These are phyloP conservation scores for Mergus octosetaceus DNA, from an alignment of 2,797 vertebrate genomes.

Conservation along the genomic window DNA sequence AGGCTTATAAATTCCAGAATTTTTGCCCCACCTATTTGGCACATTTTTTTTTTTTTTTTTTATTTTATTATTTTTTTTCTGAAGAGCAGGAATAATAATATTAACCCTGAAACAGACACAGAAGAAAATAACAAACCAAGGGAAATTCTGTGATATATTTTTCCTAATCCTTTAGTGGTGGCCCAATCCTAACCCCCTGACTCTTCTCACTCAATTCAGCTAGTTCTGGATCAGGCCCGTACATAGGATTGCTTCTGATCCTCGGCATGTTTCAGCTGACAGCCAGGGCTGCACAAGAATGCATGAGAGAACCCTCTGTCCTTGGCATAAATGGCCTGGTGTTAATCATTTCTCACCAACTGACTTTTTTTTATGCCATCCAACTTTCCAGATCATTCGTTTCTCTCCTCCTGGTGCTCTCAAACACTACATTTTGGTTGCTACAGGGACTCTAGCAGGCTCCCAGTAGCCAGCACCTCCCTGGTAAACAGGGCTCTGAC, in stretches of 20 bases:
- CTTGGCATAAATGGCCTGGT: conserved; percentile 23
- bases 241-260: neutral
- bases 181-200: neutral
- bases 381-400: conserved; percentile 14
- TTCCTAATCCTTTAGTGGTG: neutral
- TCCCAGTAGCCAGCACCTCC: neutral
- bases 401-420: neutral
- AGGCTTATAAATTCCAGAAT: neutral
- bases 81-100: conserved; percentile 10
- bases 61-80: neutral
- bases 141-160: neutral
- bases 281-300: conserved; percentile 25
- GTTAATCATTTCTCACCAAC: conserved; percentile 33
- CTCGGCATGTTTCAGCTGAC: conserved; percentile 16
- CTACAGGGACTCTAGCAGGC: neutral
- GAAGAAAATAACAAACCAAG: neutral
- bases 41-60: neutral
- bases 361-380: conserved; percentile 23
- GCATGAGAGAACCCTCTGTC: conserved; percentile 33
- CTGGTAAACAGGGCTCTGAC: neutral
- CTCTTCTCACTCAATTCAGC: neutral
- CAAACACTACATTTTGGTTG: neutral
- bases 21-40: conserved; percentile 5
- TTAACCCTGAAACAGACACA: neutral
- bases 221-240: neutral